Conservation (phyloP, 2,888 invertebrate genomes). For the Noctua janthe region DNA sequence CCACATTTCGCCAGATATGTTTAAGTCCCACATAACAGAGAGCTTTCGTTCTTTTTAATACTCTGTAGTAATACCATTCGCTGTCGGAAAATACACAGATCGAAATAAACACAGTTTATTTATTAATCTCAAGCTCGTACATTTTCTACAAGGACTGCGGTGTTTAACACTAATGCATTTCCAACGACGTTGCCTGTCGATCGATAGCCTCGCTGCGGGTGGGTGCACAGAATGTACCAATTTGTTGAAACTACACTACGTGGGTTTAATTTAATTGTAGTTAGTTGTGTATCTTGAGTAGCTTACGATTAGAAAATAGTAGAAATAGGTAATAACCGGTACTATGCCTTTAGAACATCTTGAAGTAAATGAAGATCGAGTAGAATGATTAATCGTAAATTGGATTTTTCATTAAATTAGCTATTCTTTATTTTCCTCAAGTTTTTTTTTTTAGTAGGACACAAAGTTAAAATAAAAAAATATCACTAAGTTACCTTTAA, state of each 20-base stretch:
- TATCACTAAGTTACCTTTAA: neutral
- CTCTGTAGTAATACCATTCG: neutral
- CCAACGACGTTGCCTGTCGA: constrained; percentile 15
- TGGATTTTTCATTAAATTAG: too few species aligned
- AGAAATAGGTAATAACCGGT: neutral
- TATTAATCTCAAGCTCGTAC: neutral
- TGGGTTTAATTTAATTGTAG: neutral
- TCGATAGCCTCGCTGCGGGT: constrained; percentile 32
- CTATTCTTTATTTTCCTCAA: neutral
- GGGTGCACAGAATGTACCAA: constrained; percentile 14
- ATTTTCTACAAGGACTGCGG: neutral
- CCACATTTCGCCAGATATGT: neutral
- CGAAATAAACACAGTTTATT: neutral
- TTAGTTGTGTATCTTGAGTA: neutral
- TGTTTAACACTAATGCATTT: constrained; percentile 43
- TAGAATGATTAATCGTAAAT: too few species aligned
- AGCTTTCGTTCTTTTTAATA: neutral
- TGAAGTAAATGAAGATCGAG: neutral
- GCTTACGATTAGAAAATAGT: neutral
- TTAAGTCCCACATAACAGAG: neutral
- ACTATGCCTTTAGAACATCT: neutral
- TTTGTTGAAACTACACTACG: constrained; percentile 18
- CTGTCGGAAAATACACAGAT: neutral
- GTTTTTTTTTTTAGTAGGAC: neutral
- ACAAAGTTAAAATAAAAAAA: neutral